phyloP scores from a whole-genome alignment of 2,888 invertebrate species.

The Byasa hedistus region DNA sequence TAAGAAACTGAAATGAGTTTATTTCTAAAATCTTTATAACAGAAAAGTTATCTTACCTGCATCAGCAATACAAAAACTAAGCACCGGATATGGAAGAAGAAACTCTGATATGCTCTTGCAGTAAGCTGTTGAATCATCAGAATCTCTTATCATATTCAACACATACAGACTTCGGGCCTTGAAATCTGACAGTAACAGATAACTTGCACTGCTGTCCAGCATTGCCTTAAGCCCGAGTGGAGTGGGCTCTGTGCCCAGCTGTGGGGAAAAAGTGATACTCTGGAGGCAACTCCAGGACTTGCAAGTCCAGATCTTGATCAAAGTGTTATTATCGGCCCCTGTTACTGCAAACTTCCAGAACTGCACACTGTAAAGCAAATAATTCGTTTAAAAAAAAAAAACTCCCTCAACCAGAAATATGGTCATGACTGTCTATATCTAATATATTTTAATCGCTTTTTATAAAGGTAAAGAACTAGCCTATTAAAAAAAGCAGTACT shows the following conservation, averaged over 20 bases:
- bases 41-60: conserved; percentile 71
- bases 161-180: conserved; percentile 91
- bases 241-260: conserved; percentile 50
- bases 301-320: conserved; percentile 96
- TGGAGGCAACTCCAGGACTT: conserved; percentile 97
- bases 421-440: too few relatives aligned
- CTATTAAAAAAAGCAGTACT: too few relatives aligned
- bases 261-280: conserved; percentile 85
- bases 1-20: too few relatives aligned
- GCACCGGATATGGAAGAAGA: conserved; percentile 90
- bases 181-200: conserved; percentile 93
- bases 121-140: conserved; percentile 79
- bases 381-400: not conserved
- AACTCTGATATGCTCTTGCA: conserved; percentile 91
- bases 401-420: too few relatives aligned
- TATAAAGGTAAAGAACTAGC: too few relatives aligned
- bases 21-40: too few relatives aligned
- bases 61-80: conserved; percentile 93
- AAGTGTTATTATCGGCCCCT: conserved; percentile 92
- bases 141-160: conserved; percentile 81
- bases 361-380: conserved; percentile 47
- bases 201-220: conserved; percentile 91
- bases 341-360: conserved; percentile 98
- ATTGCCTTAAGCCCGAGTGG: conserved; percentile 84
- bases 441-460: too few relatives aligned